Base-by-base conservation (phyloP, 2,888 invertebrate species). In the Disparrhopalites patrizii region DNA sequence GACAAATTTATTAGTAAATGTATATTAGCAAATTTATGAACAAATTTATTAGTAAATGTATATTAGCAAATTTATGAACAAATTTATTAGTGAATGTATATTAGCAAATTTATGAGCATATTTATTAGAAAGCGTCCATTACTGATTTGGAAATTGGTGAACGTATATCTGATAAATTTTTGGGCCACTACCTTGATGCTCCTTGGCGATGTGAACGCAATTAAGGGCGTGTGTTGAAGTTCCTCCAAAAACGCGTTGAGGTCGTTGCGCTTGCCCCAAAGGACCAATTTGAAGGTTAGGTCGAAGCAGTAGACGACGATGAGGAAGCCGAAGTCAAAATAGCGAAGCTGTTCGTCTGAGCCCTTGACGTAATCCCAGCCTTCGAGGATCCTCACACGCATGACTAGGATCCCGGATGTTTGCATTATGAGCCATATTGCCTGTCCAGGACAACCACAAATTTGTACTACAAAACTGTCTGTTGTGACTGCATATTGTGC, bases 261-360 rank as follows among this genome's bases (percentile, higher is more conserved):
- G 20, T 31, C 23, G n/a, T 23, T 7, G 1, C 23, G 1, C 23
- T 25, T 57, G 2, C 57, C 57, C 36, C 36, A 27, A 10, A 57
- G 13, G 27, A 57, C n/a, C 1, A 2, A 13, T n/a, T 40, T 57
- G 40, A 57, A 40, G 28, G 5, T 57, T 13, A 25, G 3, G 18
- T 57, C 57, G 23, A 57, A 57, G 36, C 57, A 57, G 40, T 40
- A 57, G 27, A 57, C 57, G 36, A 57, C 57, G 18, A 57, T 40
- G 18, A 57, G 25, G 28, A 57, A 57, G 15, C 57, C 57, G n/a
- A 57, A 57, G 27, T 57, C 40, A 27, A 57, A 57, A 18, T 57
- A 57, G 1, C 57, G 38, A 15, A 57, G 43, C 13, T 25, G 25
- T 23, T 38, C 57, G 18, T 25, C 43, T 7, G 55, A 55, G 7